Evolutionary conservation across 2,797 vertebrate species (phyloP), one percentile per base, ranked within the genome.

Genomic region (Myiotriccus ornatus): DNA sequence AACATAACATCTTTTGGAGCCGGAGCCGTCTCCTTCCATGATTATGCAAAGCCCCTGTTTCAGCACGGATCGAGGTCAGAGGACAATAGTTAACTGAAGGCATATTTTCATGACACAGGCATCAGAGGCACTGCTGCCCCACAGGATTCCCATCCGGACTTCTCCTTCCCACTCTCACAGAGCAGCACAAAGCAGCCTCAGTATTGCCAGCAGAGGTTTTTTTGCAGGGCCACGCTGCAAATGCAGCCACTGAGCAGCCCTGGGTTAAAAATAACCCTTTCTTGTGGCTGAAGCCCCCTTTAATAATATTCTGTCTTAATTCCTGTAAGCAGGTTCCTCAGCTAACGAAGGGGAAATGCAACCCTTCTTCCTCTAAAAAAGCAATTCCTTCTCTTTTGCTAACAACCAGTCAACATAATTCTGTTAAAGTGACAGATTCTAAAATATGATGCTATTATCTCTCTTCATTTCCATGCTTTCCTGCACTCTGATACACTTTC

Each of bases 1-100:
- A 95, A 64, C 83, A 39, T 64, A 76, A 77, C 84, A 94, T 87
- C 86, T 93, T 76, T 77, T 35, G 87, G 84, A 77, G 75, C 75
- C 32, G 68, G 75, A 84, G 55, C 84, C 0, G 2, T 60, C 81
- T 53, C 87, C 78, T 68, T 32, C 68, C 47, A n/a, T 4, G 84
- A 83, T 93, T 94, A 94, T 91, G 96, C 91, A 93, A 92, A 91
- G 92, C 84, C 78, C 78, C 84, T 15, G 68, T 56, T 87, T 14
- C 59, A 84, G 91, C 70, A 32, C 7, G 82, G 84, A 92, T 52
- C n/a, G 89, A 74, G 93, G 92, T 90, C 94, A 91, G 90, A 91
- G 89, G 91, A 96, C 91, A 88, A 75, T 43, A n/a, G 73, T 81
- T 86, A 93, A 94, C 91, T 93, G 32, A 28, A 75, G 87, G 69